Base-by-base conservation (phyloP, 2,888 invertebrate species). In the Drosophila pseudotakahashii region DNA sequence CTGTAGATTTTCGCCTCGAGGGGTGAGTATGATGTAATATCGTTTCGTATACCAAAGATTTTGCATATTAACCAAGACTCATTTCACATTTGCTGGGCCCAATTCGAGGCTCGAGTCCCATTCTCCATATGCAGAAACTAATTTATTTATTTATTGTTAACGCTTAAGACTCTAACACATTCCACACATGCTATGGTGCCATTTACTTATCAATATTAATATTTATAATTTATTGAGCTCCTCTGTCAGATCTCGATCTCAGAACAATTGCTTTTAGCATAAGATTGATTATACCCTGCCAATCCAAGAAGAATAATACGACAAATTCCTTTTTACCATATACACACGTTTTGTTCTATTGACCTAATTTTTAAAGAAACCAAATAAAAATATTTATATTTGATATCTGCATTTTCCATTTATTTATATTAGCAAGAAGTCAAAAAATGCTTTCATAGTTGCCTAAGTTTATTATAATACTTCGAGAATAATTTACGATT, bases 351-450 rank as follows among this genome's bases (percentile, higher is more conserved):
- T 51, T 70, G 62, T 47, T 55, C 59, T 52, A 44, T 61, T 60
- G 30, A 52, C 45, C 62, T 72, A 26, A 34, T 48, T 53, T 67
- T 48, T 54, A 48, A 63, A 41, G 50, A 69, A 41, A 57, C 52
- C 41, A 44, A 57, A 52, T 70, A 69, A 63, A 70, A 55, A 69
- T 51, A 54, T 61, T 59, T 61, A 61, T 45, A 61, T 64, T 61
- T 16, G 54, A 75, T 69, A 69, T 69, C 59, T 66, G 79, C 68
- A 75, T 81, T 80, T 66, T 67, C 16, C 9, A 62, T 66, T 78
- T 58, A 54, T 62, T 79, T 64, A 14, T 34, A 26, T 39, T 66
- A 66, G 73, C 84, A 87, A 87, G 87, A 86, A 81, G 81, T 79
- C 79, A 58, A 81, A 74, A 82, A 78, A 70, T 76, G 74, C 63